A percentile compares a stretch with the other conserved stretches of the same genome.
Conservation (phyloP, 2,113 vertebrate species). For the Callocephalon fimbriatum region DNA sequence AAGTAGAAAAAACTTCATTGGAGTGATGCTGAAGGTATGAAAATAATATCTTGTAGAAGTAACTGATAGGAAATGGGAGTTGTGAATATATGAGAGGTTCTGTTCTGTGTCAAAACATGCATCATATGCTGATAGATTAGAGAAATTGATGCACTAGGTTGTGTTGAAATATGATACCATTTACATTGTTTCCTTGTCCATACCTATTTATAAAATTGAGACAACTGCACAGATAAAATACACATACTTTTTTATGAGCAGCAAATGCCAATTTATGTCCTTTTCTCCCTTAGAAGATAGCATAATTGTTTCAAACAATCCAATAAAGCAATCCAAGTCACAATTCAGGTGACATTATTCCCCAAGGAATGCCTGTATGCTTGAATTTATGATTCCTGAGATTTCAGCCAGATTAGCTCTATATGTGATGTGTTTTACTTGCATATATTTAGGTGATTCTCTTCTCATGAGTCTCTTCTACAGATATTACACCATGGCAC, state of each 20-base stretch:
- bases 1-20: neutral
- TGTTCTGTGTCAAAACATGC: neutral
- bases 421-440: neutral
- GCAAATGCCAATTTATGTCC: neutral
- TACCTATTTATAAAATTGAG: neutral
- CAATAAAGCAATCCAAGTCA: neutral
- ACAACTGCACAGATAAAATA: neutral
- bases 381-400: neutral
- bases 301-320: neutral
- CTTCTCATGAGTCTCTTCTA: neutral
- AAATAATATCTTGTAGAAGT: neutral
- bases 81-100: neutral
- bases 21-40: neutral
- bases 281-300: neutral
- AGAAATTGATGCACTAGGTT: neutral
- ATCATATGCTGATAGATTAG: neutral
- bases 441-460: neutral
- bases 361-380: neutral
- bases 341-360: neutral
- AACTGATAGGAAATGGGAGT: neutral
- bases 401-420: neutral
- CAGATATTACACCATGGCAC: neutral
- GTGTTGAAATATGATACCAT: neutral
- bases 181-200: neutral
- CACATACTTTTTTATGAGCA: neutral